Evolutionary conservation across 2,888 invertebrate genomes (phyloP).

Genomic region (Ennomos erosarius): DNA sequence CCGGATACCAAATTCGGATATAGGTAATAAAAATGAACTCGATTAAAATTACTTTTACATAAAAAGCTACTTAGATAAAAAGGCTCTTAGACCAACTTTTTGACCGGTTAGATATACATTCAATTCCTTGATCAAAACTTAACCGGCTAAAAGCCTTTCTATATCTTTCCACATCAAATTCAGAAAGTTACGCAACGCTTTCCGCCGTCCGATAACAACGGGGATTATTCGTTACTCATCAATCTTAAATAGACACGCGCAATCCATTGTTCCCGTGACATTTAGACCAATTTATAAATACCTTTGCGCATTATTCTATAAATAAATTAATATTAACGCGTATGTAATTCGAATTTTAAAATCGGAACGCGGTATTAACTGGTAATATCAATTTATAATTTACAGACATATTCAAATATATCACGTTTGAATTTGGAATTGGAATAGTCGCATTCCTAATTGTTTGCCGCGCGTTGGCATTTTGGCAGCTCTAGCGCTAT

Average conservation of each 20-base stretch:
- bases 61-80: too few species aligned
- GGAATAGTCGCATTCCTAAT: slow-evolving; percentile 80
- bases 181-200: slow-evolving; percentile 68
- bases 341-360: slow-evolving; percentile 56
- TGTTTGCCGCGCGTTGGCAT: slow-evolving; percentile 74
- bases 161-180: slow-evolving; percentile 1
- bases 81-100: too few species aligned
- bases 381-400: slow-evolving; percentile 60
- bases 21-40: too few species aligned
- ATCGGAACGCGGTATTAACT: slow-evolving; percentile 47
- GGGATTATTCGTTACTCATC: slow-evolving; percentile 80
- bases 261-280: slow-evolving; percentile 82
- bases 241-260: slow-evolving; percentile 79
- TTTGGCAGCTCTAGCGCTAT: slow-evolving; percentile 78
- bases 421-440: slow-evolving; percentile 73
- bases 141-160: slow-evolving; percentile 2
- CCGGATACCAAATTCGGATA: too few species aligned
- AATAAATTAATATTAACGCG: slow-evolving; percentile 64
- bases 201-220: slow-evolving; percentile 70
- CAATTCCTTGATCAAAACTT: too few species aligned
- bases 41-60: too few species aligned
- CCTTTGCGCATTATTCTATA: slow-evolving; percentile 63
- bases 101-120: too few species aligned
- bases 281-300: slow-evolving; percentile 81
- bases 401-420: slow-evolving; percentile 66